These are phyloP conservation scores for Atethmia centrago DNA, from an alignment of 2,888 invertebrate genomes.

Conservation along the genomic window DNA sequence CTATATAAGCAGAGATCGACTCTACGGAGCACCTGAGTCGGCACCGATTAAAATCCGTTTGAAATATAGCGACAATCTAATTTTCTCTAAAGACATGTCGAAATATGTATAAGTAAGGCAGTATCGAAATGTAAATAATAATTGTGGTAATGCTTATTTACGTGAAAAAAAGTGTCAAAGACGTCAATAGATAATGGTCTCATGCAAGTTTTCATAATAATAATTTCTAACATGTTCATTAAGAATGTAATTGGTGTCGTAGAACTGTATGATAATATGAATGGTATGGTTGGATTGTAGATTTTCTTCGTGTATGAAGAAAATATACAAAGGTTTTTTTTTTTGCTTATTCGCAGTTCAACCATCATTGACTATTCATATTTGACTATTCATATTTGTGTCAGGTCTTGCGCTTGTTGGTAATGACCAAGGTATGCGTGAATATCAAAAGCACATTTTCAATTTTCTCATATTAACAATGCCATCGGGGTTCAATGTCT, in stretches of 20 bases:
- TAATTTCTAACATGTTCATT: slow-evolving; percentile 15
- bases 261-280: slow-evolving; percentile 1
- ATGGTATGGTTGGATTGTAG: neutral
- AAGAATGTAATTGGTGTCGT: slow-evolving; percentile 6
- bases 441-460: no score
- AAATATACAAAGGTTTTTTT: no score
- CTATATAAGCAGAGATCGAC: slow-evolving; percentile 33
- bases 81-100: slow-evolving; percentile 22
- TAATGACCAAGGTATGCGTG: no score
- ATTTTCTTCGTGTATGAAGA: no score
- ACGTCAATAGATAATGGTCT: slow-evolving; percentile 19
- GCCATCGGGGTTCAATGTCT: no score
- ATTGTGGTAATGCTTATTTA: slow-evolving; percentile 24
- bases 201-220: slow-evolving; percentile 1
- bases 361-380: neutral
- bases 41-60: slow-evolving; percentile 37
- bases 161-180: slow-evolving; percentile 16
- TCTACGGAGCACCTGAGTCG: slow-evolving; percentile 15
- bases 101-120: slow-evolving; percentile 12
- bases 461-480: no score
- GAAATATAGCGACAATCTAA: slow-evolving; percentile 34
- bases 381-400: no score
- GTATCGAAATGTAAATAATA: slow-evolving; percentile 11
- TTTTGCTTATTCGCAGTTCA: no score
- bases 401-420: no score